phyloP scores from a whole-genome alignment of 2,797 vertebrate species.

The Ceyx erithaca region DNA sequence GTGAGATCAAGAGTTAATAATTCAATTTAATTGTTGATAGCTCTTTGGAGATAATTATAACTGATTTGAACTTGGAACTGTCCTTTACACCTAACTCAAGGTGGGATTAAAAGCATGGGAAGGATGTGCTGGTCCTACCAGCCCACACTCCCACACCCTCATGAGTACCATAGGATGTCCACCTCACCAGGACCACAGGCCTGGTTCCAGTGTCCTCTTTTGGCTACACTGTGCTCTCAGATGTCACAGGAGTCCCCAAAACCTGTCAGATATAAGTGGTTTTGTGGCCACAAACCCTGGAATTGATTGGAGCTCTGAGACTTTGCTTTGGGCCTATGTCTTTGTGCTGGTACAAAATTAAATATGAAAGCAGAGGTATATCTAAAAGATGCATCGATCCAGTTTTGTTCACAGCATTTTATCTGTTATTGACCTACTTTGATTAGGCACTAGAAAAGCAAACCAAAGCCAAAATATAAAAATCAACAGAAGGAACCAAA shows the following conservation, averaged over 20 bases:
- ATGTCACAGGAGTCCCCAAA: neutral
- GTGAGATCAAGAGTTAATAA: constrained; percentile 59
- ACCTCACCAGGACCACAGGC: neutral
- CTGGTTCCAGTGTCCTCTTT: fast-evolving
- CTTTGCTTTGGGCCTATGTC: fast-evolving
- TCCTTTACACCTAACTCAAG: neutral
- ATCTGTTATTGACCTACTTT: neutral
- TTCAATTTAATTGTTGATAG: constrained; percentile 50
- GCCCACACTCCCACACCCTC: fast-evolving
- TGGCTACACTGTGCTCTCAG: neutral
- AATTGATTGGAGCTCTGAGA: neutral
- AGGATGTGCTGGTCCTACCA: neutral
- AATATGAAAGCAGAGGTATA: neutral
- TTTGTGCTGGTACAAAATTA: neutral
- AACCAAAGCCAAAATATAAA: neutral
- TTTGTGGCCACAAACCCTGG: neutral
- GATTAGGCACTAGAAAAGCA: neutral
- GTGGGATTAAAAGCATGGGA: neutral
- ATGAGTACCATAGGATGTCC: fast-evolving
- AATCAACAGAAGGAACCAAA: neutral
- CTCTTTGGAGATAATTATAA: constrained; percentile 51
- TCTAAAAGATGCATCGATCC: fast-evolving
- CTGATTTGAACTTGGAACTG: neutral
- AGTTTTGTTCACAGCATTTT: neutral
- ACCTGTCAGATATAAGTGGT: fast-evolving